Evolutionary conservation across 1,140 invertebrate species (phyloP).

Genomic region (Bilobella aurantiaca): DNA sequence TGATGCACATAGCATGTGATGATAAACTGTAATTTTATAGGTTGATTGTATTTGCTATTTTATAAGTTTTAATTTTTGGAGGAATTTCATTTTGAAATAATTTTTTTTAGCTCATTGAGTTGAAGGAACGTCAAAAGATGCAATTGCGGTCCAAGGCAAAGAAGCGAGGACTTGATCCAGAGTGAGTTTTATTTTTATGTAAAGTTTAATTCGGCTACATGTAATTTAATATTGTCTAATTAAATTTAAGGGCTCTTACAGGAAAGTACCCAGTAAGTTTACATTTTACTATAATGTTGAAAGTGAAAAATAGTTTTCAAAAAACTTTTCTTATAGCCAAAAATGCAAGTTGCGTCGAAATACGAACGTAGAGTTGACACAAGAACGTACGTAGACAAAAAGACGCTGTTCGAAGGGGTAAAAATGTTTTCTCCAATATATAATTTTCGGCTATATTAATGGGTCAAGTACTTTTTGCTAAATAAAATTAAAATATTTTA

Average conservation of each 20-base stretch:
- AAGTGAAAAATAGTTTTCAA: neutral
- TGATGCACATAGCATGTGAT: too few species aligned
- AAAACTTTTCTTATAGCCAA: constrained; percentile 56
- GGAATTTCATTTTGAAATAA: too few species aligned
- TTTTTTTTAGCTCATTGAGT: constrained; percentile 74
- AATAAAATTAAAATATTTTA: constrained; percentile 37
- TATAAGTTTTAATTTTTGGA: constrained; percentile 8
- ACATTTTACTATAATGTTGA: too few species aligned
- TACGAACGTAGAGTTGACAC: constrained; percentile 97
- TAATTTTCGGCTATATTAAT: too few species aligned
- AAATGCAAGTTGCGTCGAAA: constrained; percentile 97
- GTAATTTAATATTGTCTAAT: constrained; percentile 25
- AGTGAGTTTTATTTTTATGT: constrained; percentile 43
- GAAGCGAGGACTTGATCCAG: constrained; percentile 90
- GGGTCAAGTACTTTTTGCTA: too few species aligned
- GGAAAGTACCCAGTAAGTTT: constrained; percentile 89
- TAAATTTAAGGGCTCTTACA: constrained; percentile 61
- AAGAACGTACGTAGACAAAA: constrained; percentile 92
- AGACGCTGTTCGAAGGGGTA: constrained; percentile 91
- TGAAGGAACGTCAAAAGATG: constrained; percentile 95
- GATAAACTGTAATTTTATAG: too few species aligned
- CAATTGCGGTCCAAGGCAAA: constrained; percentile 90
- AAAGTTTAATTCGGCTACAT: neutral
- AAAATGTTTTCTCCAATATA: constrained; percentile 45
- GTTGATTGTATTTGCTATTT: neutral